Base-by-base conservation (phyloP, 2,888 invertebrate species). In the Oxycera nigricornis region DNA sequence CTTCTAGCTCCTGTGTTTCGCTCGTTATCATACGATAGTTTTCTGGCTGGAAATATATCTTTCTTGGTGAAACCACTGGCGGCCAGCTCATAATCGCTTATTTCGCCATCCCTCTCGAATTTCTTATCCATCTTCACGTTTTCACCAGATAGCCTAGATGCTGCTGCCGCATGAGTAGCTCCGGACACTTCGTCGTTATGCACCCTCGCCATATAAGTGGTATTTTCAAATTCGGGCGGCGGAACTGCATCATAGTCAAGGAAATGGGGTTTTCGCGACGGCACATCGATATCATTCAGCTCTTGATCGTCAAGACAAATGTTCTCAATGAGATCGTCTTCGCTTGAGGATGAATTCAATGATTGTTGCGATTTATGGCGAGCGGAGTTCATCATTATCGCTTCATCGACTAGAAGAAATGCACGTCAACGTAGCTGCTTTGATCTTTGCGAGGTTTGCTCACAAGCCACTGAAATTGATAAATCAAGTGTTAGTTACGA, bases 231-330 rank as follows among this genome's bases (percentile, higher is more conserved):
- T 24, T 87, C 88, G 73, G 89, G 87, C 73, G 89, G 88, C 67
- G 87, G 86, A 70, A 87, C 88, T 74, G 88, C 89, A 82, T 90
- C 90, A 79, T 90, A 90, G 79, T 90, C 90, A 65, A 90, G 85
- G 79, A 90, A 90, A 82, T 90, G 90, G 26, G 89, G 88, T 79
- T 88, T 88, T 78, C 87, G 87, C 62, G 87, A 83, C 7, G 82
- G 78, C 2, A 83, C 83, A 30, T 75, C 73, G 31, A 81, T 82
- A 74, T 83, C 84, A 46, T 76, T 75, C 4, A 83, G 79, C 75
- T 82, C 78, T 35, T 78, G 77, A 28, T 77, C 77, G 67, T 78
- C 79, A 39, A 79, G 62, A 61, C 77, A 77, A 20, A 78, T 61
- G 70, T 77, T 75, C 59, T 77, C 77, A 26, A 78, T 67, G 6